These are phyloP conservation scores for Girardinichthys multiradiatus DNA, from an alignment of 2,113 vertebrate species.

Conservation along the genomic window DNA sequence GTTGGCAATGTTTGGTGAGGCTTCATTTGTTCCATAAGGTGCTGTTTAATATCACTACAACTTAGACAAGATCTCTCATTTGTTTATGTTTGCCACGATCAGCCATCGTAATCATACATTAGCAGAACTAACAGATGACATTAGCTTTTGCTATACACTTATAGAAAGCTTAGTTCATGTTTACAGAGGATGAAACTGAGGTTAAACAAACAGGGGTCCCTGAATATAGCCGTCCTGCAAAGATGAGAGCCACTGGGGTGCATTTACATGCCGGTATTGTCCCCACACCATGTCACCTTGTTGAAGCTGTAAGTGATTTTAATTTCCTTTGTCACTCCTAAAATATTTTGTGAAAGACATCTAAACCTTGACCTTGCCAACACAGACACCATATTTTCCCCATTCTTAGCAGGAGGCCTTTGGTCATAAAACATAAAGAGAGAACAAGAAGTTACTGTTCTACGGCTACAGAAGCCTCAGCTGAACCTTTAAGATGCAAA, in stretches of 20 bases:
- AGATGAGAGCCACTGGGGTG: slow-evolving; percentile 31
- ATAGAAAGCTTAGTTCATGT: slow-evolving; percentile 41
- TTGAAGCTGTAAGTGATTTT: slow-evolving; percentile 35
- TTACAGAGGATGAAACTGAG: not conserved
- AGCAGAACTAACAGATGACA: slow-evolving; percentile 28
- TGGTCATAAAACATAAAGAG: slow-evolving; percentile 50
- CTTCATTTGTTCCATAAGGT: slow-evolving; percentile 56
- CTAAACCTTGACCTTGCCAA: slow-evolving; percentile 66
- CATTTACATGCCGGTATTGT: slow-evolving; percentile 58
- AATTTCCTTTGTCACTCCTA: slow-evolving; percentile 35
- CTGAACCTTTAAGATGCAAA: slow-evolving; percentile 52
- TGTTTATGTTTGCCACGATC: slow-evolving; percentile 47
- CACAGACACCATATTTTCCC: slow-evolving; percentile 16
- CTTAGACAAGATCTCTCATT: slow-evolving; percentile 67
- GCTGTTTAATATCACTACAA: slow-evolving; percentile 69
- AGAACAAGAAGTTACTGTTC: slow-evolving; percentile 47
- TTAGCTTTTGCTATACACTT: slow-evolving; percentile 13
- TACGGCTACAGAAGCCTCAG: slow-evolving; percentile 33
- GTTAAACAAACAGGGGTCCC: slow-evolving; percentile 43
- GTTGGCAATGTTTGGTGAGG: not conserved
- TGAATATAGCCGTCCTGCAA: slow-evolving; percentile 17
- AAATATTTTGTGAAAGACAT: slow-evolving; percentile 57
- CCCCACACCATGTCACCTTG: slow-evolving; percentile 54
- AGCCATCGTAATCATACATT: slow-evolving; percentile 46
- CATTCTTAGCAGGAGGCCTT: slow-evolving; percentile 53